These are phyloP conservation scores for Loris lydekkerianus DNA, from an alignment of 2,797 vertebrate species.

Conservation along the genomic window DNA sequence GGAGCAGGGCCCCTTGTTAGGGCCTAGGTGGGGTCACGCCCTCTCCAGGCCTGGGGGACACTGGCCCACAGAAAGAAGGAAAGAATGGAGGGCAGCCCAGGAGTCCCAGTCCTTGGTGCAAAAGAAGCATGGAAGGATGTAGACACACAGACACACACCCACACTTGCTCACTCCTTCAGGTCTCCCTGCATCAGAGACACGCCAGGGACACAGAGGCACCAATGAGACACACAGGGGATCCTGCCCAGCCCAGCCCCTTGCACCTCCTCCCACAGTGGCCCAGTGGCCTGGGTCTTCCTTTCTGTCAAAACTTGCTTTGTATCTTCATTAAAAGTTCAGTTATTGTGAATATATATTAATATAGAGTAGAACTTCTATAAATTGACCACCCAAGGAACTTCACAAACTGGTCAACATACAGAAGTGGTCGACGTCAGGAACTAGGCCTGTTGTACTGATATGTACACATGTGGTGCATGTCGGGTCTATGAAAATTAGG, in stretches of 20 bases:
- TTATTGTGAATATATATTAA: background rate
- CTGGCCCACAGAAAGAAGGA: background rate
- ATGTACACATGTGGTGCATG: no score
- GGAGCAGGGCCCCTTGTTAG: background rate
- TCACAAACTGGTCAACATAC: no score
- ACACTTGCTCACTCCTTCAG: no score
- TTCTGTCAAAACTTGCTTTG: background rate
- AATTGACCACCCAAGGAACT: no score
- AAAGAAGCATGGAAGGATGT: background rate
- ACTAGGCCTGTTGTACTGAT: no score
- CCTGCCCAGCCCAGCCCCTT: background rate
- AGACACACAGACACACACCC: background rate
- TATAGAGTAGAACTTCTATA: no score
- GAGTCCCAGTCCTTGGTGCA: background rate
- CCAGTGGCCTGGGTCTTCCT: background rate
- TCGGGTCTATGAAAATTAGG: no score
- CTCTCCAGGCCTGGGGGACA: background rate
- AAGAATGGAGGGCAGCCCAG: background rate
- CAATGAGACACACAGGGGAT: fast-evolving
- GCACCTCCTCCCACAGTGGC: fast-evolving
- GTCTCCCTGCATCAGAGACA: background rate
- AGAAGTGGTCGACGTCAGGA: no score
- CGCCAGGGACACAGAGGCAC: no score
- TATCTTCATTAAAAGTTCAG: background rate
- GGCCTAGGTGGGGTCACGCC: no score